Evolutionary conservation across 2,113 vertebrate genomes (phyloP), one percentile per base, ranked within the genome.

Genomic region (Ctenodactylus gundi): DNA sequence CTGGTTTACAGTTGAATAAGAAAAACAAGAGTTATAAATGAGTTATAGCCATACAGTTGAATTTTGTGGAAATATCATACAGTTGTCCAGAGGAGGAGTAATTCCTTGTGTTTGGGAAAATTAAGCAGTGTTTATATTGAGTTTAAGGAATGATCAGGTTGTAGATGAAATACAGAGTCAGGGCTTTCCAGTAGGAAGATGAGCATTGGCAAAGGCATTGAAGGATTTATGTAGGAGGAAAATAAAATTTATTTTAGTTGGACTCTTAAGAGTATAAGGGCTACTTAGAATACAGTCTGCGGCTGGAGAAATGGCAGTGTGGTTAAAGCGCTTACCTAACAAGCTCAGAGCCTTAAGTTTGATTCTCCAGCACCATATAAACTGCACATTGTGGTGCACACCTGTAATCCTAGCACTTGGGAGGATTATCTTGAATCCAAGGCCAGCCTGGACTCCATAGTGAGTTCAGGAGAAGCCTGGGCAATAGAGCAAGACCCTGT

Each of bases 21-120:
- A 88, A 77, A 80, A 94, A 29, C 6, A n/a, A 83, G 46, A 58
- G 29, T 64, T 75, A 4, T 92, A 25, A 84, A 34, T 68, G 27
- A 4, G 14, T 21, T 39, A 57, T 25, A 29, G 29, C 83, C 49
- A 39, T 20, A 4, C 31, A 46, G 13, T 87, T 90, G 34, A 88
- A 58, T 39, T 88, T 25, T 88, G 41, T 88, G 55, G 87, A 82
- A 39, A 83, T 84, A 31, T 58, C 21, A 44, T 41, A 15, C 29
- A 57, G 10, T 67, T 93, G 34, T 93, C 82, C 83, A 86, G 21
- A 80, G 29, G 65, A 77, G 70, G 58, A 89, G 21, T 89, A 15
- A 44, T 87, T 93, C 86, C 76, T 73, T 80, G 11, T 31, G 29
- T 73, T 92, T 92, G 62, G 46, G 17, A 73, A 90, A 94, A 49